A percentile compares a stretch with the other conserved stretches of the same genome.
Conservation (phyloP, 2,797 vertebrate genomes). For the Vespertilio murinus region DNA sequence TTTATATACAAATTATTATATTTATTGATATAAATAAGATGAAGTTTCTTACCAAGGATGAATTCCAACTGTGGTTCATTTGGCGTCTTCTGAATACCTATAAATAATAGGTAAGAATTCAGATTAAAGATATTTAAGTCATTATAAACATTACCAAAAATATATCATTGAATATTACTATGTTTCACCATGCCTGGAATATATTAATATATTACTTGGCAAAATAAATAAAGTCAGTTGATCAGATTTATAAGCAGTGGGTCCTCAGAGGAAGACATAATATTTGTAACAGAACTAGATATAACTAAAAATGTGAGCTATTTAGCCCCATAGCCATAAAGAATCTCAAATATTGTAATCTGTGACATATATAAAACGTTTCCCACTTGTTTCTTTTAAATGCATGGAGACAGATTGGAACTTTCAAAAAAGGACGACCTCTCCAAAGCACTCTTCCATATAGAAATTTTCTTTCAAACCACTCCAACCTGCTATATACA, state of each 20-base stretch:
- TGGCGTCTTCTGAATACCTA: constrained; percentile 85
- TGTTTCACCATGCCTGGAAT: background rate
- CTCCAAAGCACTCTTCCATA: background rate
- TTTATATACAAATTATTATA: background rate
- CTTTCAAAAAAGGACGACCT: background rate
- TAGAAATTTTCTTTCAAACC: background rate
- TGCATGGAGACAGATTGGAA: background rate
- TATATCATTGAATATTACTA: background rate
- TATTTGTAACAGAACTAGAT: background rate
- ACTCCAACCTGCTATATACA: background rate
- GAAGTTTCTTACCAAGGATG: constrained; percentile 86
- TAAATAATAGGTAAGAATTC: constrained; percentile 48
- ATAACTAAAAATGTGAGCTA: background rate
- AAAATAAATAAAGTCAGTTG: background rate
- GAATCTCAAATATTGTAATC: background rate
- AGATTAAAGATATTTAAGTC: constrained; percentile 52
- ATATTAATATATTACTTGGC: background rate
- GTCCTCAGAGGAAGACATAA: background rate
- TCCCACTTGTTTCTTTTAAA: constrained; percentile 10
- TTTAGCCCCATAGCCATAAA: background rate
- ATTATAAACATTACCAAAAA: constrained; percentile 27
- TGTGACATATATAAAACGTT: background rate
- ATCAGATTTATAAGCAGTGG: background rate
- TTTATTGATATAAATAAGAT: constrained; percentile 10
- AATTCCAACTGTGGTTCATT: constrained; percentile 88